Evolutionary conservation across 2,888 invertebrate genomes (phyloP).

Genomic region (Ethmia dodecea): DNA sequence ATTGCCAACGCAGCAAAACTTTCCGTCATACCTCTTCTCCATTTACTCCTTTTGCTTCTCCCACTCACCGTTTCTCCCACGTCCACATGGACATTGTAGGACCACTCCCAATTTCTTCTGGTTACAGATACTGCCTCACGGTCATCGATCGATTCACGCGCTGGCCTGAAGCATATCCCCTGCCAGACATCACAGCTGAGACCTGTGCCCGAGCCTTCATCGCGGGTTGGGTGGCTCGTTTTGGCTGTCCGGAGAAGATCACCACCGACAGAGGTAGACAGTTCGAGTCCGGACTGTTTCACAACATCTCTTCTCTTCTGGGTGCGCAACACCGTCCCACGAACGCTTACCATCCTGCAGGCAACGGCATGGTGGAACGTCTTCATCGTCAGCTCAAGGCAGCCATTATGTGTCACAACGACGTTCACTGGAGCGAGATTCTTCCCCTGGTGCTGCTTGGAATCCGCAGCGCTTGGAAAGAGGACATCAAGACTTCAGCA

Average conservation of each 20-base stretch:
- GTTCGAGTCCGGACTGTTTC: too few relatives aligned
- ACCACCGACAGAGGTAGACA: too few relatives aligned
- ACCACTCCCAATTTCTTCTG: constrained; percentile 18
- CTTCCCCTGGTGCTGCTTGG: too few relatives aligned
- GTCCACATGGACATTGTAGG: too few relatives aligned
- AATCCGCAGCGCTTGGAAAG: constrained; percentile 18
- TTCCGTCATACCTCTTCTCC: constrained; percentile 13
- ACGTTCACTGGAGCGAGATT: constrained; percentile 15
- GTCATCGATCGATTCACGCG: too few relatives aligned
- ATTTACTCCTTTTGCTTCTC: constrained; percentile 14
- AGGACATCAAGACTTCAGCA: constrained; percentile 12
- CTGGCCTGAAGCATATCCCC: constrained; percentile 36
- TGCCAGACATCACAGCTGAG: constrained; percentile 37
- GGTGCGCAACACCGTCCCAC: constrained; percentile 15
- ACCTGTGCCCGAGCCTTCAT: constrained; percentile 37
- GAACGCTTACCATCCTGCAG: constrained; percentile 23
- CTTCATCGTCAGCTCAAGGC: constrained; percentile 23
- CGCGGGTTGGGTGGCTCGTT: constrained; percentile 44
- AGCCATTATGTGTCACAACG: constrained; percentile 26
- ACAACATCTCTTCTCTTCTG: constrained; percentile 11
- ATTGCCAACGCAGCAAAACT: constrained; percentile 13
- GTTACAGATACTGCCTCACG: constrained; percentile 24
- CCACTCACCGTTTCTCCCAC: too few relatives aligned
- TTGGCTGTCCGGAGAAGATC: too few relatives aligned
- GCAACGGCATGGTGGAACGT: too few relatives aligned